Conservation (phyloP, 2,113 vertebrate genomes). For the Psilopogon haemacephalus region DNA sequence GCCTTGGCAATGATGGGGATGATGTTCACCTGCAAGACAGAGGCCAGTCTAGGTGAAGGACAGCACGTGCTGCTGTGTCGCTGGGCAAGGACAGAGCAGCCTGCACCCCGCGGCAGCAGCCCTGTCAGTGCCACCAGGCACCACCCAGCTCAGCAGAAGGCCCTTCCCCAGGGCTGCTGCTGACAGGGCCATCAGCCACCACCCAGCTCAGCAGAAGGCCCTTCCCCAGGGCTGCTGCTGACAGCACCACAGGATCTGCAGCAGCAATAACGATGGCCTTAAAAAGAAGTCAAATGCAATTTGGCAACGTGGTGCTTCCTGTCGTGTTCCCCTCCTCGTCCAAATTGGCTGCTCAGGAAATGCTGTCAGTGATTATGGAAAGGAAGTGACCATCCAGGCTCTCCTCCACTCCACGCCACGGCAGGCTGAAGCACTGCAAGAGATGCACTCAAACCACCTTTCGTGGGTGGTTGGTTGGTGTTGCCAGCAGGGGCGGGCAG, state of each 20-base stretch:
- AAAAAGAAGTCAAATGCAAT: conserved; percentile 21
- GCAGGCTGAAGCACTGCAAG: not conserved
- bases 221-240: not conserved
- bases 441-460: accelerated
- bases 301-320: conserved; percentile 47
- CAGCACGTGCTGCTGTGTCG: not conserved
- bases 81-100: not conserved
- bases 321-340: not conserved
- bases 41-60: not conserved
- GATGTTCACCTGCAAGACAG: conserved; percentile 81
- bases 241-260: not conserved
- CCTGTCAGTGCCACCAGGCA: not conserved
- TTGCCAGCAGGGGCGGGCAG: not conserved
- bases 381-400: not conserved
- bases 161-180: no score
- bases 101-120: accelerated
- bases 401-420: not conserved
- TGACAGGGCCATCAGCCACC: not conserved
- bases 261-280: not conserved
- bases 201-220: not conserved
- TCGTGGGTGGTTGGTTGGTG: accelerated
- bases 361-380: not conserved
- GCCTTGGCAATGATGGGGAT: conserved; percentile 86
- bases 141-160: not conserved
- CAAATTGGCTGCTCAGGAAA: conserved; percentile 33